A percentile compares a stretch with the other conserved stretches of the same genome.
These are phyloP conservation scores for Stichopus chloronotus DNA, from an alignment of 35 echinoderm and acorn worm species.

Conservation along the genomic window DNA sequence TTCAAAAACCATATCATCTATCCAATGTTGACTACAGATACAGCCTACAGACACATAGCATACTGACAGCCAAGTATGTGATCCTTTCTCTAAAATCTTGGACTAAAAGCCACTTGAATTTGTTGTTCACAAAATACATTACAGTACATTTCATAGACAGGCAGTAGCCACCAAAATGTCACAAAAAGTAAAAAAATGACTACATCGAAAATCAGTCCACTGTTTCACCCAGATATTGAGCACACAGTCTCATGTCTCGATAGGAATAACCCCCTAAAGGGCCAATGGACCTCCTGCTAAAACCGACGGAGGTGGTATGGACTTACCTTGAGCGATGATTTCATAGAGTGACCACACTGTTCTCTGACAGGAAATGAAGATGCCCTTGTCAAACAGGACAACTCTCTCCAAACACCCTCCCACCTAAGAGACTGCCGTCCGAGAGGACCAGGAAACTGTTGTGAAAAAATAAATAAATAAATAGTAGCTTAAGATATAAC, in stretches of 20 bases:
- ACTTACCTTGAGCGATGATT: conserved; percentile 92
- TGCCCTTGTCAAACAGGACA: conserved; percentile 82
- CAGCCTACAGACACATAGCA: too few species aligned
- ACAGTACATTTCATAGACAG: too few species aligned
- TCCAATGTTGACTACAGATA: too few species aligned
- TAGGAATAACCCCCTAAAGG: too few species aligned
- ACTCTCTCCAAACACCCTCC: conserved; percentile 97
- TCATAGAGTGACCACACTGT: conserved; percentile 87
- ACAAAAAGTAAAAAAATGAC: neutral
- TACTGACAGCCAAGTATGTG: too few species aligned
- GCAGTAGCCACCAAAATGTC: too few species aligned
- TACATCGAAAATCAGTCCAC: neutral
- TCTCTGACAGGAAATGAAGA: conserved; percentile 88
- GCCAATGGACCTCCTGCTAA: too few species aligned
- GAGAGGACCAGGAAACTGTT: conserved; percentile 73
- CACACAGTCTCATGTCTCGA: neutral
- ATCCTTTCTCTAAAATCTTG: too few species aligned
- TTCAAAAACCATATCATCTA: too few species aligned
- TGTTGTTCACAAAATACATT: too few species aligned
- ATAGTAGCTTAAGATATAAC: neutral
- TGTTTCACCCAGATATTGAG: neutral
- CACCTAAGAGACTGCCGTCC: conserved; percentile 73
- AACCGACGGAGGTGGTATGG: too few species aligned
- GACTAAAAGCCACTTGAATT: too few species aligned
- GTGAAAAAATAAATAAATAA: conserved; percentile 22